Conservation (phyloP, 1,140 invertebrate genomes). For the Oryzaephilus surinamensis region DNA sequence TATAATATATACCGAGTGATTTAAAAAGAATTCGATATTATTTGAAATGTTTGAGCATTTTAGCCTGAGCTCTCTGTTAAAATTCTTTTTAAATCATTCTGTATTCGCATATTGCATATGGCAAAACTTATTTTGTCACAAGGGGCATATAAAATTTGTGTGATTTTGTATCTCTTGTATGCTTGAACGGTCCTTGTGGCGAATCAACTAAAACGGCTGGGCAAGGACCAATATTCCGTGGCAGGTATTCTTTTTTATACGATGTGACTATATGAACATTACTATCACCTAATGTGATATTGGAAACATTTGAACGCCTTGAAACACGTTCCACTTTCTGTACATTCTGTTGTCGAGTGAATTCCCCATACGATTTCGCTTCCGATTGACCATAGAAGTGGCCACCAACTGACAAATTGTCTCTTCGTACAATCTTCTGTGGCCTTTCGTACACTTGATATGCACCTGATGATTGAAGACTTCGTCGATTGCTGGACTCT, state of each 20-base stretch:
- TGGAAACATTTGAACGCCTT: slow-evolving; percentile 53
- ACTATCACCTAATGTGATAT: slow-evolving; percentile 58
- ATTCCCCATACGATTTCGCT: slow-evolving; percentile 54
- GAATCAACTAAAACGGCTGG: slow-evolving; percentile 65
- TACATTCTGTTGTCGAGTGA: slow-evolving; percentile 42
- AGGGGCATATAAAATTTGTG: slow-evolving; percentile 70
- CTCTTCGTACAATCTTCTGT: slow-evolving; percentile 44
- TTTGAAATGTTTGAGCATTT: background rate
- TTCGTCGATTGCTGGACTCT: slow-evolving; percentile 36
- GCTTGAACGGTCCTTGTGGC: slow-evolving; percentile 63
- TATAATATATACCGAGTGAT: slow-evolving; percentile 1
- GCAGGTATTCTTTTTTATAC: slow-evolving; percentile 66
- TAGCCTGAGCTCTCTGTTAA: too few species aligned
- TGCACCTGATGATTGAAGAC: slow-evolving; percentile 34
- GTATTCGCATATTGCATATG: background rate
- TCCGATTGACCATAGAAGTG: slow-evolving; percentile 59
- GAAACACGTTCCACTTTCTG: slow-evolving; percentile 43
- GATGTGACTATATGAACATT: slow-evolving; percentile 43
- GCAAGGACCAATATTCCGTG: slow-evolving; percentile 59
- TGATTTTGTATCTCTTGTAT: slow-evolving; percentile 67
- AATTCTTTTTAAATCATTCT: background rate
- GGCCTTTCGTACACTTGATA: slow-evolving; percentile 39
- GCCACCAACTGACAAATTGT: slow-evolving; percentile 57
- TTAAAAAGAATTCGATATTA: slow-evolving; percentile 2
- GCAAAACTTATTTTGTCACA: slow-evolving; percentile 3